Base-by-base conservation (phyloP, 2,797 vertebrate genomes). In the Scarus forsteni region DNA sequence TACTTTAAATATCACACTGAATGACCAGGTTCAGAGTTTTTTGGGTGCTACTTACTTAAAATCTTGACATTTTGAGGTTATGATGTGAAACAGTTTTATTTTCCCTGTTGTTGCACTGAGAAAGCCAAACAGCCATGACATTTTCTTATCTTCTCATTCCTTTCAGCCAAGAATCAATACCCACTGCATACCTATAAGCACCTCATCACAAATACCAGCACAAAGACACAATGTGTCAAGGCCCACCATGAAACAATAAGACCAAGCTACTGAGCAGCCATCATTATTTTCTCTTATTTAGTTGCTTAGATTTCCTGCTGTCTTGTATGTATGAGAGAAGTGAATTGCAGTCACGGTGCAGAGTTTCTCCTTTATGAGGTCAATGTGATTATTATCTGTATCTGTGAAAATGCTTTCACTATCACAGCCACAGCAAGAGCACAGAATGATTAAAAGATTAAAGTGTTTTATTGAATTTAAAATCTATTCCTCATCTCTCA, bases 121-220 rank as follows among this genome's bases (percentile, higher is more conserved):
- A 27, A 27, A 63, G 63, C 35, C 49, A 63, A 57, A 39, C 60
- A 44, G 50, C 54, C 67, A 7, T 51, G 62, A 61, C 42, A 75
- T 73, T 77, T 65, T 77, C 3, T 56, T 70, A 58, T 73, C 38
- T 48, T 48, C 46, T 65, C 9, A 79, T 79, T 35, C 15, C 18
- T 71, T 62, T 10, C 40, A 74, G 43, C 79, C 81, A 71, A 60
- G 77, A 83, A 85, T 81, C 74, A 66, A 83, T 79, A 83, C 38
- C 51, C 1, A 1, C 40, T 56, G 11, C 40, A 51, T 55, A 76
- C 38, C 27, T 51, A 51, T 73, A 75, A 65, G 3, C 49, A 27
- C 15, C 36, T 54, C 52, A 67, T 81, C 27, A 54, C 66, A 46
- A 72, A 76, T 55, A 65, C 66, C 67, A 79, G 51, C 49, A 77